phyloP scores from a whole-genome alignment of 2,797 vertebrate species.

The Miichthys miiuy region DNA sequence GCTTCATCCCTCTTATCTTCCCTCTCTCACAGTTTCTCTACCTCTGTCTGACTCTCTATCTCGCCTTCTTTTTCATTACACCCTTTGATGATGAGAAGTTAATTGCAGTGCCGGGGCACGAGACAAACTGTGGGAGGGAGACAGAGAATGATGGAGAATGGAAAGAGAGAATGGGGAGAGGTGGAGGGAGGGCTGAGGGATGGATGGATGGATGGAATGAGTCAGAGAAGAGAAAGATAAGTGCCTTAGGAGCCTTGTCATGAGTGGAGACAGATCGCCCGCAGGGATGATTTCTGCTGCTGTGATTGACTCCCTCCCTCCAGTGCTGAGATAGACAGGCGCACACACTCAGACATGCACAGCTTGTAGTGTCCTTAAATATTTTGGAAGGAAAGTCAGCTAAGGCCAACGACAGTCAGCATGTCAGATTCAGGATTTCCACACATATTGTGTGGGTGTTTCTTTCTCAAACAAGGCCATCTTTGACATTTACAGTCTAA shows the following conservation, averaged over 20 bases:
- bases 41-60: slow-evolving; percentile 67
- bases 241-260: slow-evolving; percentile 88
- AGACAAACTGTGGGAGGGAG: slow-evolving; percentile 63
- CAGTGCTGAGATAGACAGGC: slow-evolving; percentile 62
- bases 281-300: slow-evolving; percentile 89
- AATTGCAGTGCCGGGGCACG: slow-evolving; percentile 73
- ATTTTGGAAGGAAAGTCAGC: slow-evolving; percentile 59
- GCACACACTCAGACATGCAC: slow-evolving; percentile 58
- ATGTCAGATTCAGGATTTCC: neutral
- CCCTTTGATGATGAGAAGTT: slow-evolving; percentile 83
- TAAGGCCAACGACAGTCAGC: slow-evolving; percentile 35
- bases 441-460: neutral
- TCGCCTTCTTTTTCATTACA: slow-evolving; percentile 77
- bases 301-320: slow-evolving; percentile 86
- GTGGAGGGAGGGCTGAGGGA: slow-evolving; percentile 27
- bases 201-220: slow-evolving; percentile 67
- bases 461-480: neutral
- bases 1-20: slow-evolving; percentile 68
- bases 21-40: slow-evolving; percentile 62
- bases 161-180: slow-evolving; percentile 15
- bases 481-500: neutral
- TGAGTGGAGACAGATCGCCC: slow-evolving; percentile 92
- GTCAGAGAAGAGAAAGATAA: slow-evolving; percentile 81
- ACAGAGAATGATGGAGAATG: slow-evolving; percentile 65
- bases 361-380: slow-evolving; percentile 64